Conservation (phyloP, 2,888 invertebrate species). For the Pollenia angustigena region DNA sequence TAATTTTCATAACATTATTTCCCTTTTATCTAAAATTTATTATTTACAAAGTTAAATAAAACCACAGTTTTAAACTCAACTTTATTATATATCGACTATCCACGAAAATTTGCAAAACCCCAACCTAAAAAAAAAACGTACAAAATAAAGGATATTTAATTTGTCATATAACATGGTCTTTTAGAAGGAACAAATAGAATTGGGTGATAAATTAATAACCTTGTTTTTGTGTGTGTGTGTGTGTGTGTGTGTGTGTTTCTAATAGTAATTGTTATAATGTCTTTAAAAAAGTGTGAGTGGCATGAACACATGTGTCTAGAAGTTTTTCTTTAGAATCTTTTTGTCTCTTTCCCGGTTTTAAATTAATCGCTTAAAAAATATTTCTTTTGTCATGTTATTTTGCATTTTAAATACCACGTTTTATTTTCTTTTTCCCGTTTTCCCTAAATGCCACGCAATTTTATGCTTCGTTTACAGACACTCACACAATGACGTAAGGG, state of each 20-base stretch:
- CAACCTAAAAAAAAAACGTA: slow-evolving; percentile 7
- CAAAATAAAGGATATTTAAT: slow-evolving; percentile 35
- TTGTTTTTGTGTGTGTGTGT: no score
- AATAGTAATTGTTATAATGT: slow-evolving; percentile 12
- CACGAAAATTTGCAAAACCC: not conserved
- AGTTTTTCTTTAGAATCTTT: not conserved
- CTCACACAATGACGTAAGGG: not conserved
- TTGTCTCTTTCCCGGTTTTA: not conserved
- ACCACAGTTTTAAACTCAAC: not conserved
- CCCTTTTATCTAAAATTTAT: no score
- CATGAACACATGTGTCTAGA: not conserved
- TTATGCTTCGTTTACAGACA: slow-evolving; percentile 52
- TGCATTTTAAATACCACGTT: slow-evolving; percentile 13
- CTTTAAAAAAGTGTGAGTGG: slow-evolving; percentile 16
- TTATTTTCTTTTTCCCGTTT: slow-evolving; percentile 40
- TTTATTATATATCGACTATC: no score
- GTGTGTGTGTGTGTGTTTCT: no score
- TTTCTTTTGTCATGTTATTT: slow-evolving; percentile 11
- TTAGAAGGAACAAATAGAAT: not conserved
- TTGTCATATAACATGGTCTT: slow-evolving; percentile 23
- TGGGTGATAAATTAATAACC: no score
- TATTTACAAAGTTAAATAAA: not conserved
- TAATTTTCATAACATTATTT: no score
- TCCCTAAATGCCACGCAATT: slow-evolving; percentile 62
- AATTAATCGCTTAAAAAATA: slow-evolving; percentile 21